A percentile compares a stretch with the other conserved stretches of the same genome.
Evolutionary conservation across 2,797 vertebrate species (phyloP).

Genomic region (Microctenopoma lineatum): DNA sequence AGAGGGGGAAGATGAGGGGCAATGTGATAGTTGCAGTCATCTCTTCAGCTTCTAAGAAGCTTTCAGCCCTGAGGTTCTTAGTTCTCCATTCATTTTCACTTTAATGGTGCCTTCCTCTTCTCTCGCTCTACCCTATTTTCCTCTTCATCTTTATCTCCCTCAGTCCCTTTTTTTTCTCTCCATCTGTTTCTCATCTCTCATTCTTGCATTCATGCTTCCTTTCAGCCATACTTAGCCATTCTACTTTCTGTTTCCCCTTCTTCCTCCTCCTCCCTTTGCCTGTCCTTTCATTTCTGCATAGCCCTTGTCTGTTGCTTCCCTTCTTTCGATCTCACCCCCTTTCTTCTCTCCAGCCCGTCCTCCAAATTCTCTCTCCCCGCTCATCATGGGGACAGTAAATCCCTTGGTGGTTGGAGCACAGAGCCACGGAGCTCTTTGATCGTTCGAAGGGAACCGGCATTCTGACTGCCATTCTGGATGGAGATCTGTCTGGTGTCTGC

Average conservation of each 20-base stretch:
- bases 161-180: constrained; percentile 36
- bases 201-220: constrained; percentile 57
- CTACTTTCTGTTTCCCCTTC: constrained; percentile 57
- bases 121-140: constrained; percentile 39
- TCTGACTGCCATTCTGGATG: constrained; percentile 67
- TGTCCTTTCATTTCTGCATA: constrained; percentile 67
- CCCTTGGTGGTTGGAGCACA: constrained; percentile 71
- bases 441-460: constrained; percentile 61
- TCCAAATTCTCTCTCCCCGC: constrained; percentile 66
- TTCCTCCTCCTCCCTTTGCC: constrained; percentile 40
- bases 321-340: constrained; percentile 60
- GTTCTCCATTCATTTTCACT: constrained; percentile 65
- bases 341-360: constrained; percentile 63
- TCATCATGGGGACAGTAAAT: constrained; percentile 77
- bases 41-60: constrained; percentile 66
- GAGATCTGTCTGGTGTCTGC: constrained; percentile 63
- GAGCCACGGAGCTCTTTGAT: constrained; percentile 76
- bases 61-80: constrained; percentile 68
- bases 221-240: constrained; percentile 75
- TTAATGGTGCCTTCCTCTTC: constrained; percentile 66
- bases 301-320: constrained; percentile 58
- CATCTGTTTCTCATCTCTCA: constrained; percentile 61
- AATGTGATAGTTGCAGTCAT: constrained; percentile 62
- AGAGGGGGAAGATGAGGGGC: constrained; percentile 45
- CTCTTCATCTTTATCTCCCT: constrained; percentile 61